phyloP scores from a whole-genome alignment of 2,888 invertebrate species.

The Erebia aethiops region DNA sequence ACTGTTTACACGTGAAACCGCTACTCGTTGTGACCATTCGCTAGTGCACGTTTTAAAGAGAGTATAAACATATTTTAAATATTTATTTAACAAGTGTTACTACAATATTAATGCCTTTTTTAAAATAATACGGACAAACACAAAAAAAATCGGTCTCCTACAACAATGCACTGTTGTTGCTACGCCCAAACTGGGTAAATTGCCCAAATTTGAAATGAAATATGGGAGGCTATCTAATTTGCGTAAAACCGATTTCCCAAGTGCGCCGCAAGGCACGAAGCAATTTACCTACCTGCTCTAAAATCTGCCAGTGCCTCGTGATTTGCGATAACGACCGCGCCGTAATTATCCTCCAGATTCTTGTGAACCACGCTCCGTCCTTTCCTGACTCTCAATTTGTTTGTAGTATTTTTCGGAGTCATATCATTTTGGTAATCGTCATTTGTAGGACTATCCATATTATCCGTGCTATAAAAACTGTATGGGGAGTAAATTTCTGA shows the following conservation, averaged over 20 bases:
- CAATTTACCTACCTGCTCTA: conserved; percentile 91
- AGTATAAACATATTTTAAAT: too few relatives aligned
- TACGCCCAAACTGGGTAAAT: too few relatives aligned
- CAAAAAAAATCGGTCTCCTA: too few relatives aligned
- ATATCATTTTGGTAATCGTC: conserved; percentile 75
- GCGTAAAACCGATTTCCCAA: conserved; percentile 23
- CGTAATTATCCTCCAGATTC: conserved; percentile 94
- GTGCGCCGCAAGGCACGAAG: conserved; percentile 23
- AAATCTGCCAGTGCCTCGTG: conserved; percentile 94
- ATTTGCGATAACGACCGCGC: conserved; percentile 94
- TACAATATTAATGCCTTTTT: too few relatives aligned
- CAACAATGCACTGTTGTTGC: too few relatives aligned
- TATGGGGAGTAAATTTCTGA: too few relatives aligned
- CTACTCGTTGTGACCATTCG: too few relatives aligned
- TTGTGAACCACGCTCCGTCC: conserved; percentile 92
- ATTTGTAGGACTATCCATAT: conserved; percentile 71
- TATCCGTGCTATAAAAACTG: conserved; percentile 87
- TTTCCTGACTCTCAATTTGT: conserved; percentile 89
- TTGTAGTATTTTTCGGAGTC: conserved; percentile 78
- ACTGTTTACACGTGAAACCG: too few relatives aligned
- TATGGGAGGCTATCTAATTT: conserved; percentile 16
- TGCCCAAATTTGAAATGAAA: too few relatives aligned
- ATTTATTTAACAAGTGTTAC: too few relatives aligned
- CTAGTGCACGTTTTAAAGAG: too few relatives aligned
- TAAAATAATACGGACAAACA: too few relatives aligned